Percentiles rank a stretch among this genome's conserved stretches.
Evolutionary conservation across 2,113 vertebrate genomes (phyloP).

Genomic region (Rallus limicola): DNA sequence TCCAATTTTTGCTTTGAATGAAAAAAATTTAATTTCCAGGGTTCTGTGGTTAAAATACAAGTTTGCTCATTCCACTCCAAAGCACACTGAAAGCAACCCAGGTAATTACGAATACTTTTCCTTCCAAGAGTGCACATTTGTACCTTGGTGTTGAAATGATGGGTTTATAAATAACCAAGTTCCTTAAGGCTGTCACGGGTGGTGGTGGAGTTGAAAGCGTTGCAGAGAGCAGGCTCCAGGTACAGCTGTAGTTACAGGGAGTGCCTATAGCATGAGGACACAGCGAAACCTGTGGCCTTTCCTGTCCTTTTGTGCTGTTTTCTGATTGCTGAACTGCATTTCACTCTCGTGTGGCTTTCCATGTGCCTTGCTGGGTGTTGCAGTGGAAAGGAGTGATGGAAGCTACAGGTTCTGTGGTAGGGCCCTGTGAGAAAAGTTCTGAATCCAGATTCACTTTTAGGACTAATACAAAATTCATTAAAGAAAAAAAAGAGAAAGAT

Average conservation of each 20-base stretch:
- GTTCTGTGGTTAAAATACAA: not conserved
- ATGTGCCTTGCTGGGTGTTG: not conserved
- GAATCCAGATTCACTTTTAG: not conserved
- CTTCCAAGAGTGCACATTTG: not conserved
- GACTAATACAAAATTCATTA: slow-evolving; percentile 5
- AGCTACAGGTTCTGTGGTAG: not conserved
- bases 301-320: not conserved
- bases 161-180: not conserved
- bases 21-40: not conserved
- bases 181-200: not conserved
- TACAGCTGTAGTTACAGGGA: not conserved
- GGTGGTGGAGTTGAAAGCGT: not conserved
- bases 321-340: not conserved
- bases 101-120: not conserved
- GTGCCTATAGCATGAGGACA: not conserved
- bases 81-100: not conserved
- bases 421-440: not conserved
- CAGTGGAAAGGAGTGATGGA: not conserved
- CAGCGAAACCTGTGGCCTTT: not conserved
- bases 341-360: not conserved
- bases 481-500: not conserved
- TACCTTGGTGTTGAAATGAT: not conserved
- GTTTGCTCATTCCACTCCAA: not conserved
- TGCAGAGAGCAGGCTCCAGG: not conserved
- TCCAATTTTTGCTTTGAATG: not conserved